phyloP scores from a whole-genome alignment of 30 jellyfish, hydroid and myxozoan genomes.

The Pseudorhiza aurosa region DNA sequence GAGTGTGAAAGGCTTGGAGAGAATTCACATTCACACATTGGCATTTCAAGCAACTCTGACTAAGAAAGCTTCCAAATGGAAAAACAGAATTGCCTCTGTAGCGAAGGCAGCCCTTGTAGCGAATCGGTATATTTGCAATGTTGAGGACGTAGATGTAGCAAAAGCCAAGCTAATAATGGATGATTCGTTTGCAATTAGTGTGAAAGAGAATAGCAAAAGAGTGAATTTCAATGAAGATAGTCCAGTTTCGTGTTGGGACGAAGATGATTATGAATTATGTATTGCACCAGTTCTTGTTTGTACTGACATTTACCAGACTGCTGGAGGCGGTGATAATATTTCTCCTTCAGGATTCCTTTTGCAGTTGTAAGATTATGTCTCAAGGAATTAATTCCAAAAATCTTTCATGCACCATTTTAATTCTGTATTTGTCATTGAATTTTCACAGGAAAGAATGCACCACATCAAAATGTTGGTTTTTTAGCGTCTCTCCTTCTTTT shows the following conservation, averaged over 20 bases:
- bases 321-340: conserved; percentile 95
- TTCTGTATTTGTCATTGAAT: too few relatives aligned
- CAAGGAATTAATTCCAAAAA: too few relatives aligned
- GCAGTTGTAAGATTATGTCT: too few relatives aligned
- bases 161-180: conserved; percentile 89
- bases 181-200: conserved; percentile 84
- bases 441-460: too few relatives aligned
- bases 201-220: conserved; percentile 52
- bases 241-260: conserved; percentile 97
- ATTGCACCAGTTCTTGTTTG: conserved; percentile 95
- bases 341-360: conserved; percentile 85
- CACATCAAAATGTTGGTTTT: too few relatives aligned
- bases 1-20: conserved; percentile 72
- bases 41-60: conserved; percentile 83
- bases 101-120: conserved; percentile 96
- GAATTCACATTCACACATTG: conserved; percentile 90
- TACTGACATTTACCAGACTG: conserved; percentile 89
- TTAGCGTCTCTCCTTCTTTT: too few relatives aligned
- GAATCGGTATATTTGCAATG: conserved; percentile 80
- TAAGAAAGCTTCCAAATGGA: conserved; percentile 74
- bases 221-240: conserved; percentile 60
- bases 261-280: conserved; percentile 83
- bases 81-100: conserved; percentile 64
- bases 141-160: conserved; percentile 44
- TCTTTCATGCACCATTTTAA: too few relatives aligned